Evolutionary conservation across 2,113 vertebrate genomes (phyloP).

Genomic region (Thalassoma bifasciatum): DNA sequence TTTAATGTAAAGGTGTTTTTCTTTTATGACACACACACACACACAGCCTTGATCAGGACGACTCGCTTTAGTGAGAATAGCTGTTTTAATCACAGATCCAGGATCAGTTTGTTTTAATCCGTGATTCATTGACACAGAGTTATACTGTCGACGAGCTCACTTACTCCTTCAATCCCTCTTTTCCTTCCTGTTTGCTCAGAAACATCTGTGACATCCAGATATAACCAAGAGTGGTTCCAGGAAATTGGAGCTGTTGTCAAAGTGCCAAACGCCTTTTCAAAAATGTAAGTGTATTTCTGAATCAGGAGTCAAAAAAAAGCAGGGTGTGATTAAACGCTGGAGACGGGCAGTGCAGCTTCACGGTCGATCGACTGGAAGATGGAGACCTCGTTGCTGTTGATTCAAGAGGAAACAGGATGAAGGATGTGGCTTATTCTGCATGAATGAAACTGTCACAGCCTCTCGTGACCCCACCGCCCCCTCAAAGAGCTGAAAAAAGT

Average conservation of each 20-base stretch:
- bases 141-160: constrained; percentile 43
- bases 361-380: constrained; percentile 8
- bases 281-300: constrained; percentile 54
- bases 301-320: no score
- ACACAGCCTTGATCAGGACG: constrained; percentile 39
- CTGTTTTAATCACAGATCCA: constrained; percentile 39
- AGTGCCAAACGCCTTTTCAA: no score
- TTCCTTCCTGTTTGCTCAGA: constrained; percentile 42
- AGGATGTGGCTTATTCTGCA: constrained; percentile 40
- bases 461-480: background rate
- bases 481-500: constrained; percentile 41
- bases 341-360: constrained; percentile 6
- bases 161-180: background rate
- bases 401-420: constrained; percentile 39
- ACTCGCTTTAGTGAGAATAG: background rate
- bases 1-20: constrained; percentile 40
- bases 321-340: no score
- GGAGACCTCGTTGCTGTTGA: constrained; percentile 32
- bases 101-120: constrained; percentile 72
- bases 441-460: background rate
- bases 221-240: background rate
- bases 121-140: constrained; percentile 62
- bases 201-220: constrained; percentile 52
- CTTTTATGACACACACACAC: constrained; percentile 43
- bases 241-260: no score